Percentiles rank a stretch among this genome's conserved stretches.
phyloP scores from a whole-genome alignment of 2,888 invertebrate species.

The Mesopsocus fuscifrons region DNA sequence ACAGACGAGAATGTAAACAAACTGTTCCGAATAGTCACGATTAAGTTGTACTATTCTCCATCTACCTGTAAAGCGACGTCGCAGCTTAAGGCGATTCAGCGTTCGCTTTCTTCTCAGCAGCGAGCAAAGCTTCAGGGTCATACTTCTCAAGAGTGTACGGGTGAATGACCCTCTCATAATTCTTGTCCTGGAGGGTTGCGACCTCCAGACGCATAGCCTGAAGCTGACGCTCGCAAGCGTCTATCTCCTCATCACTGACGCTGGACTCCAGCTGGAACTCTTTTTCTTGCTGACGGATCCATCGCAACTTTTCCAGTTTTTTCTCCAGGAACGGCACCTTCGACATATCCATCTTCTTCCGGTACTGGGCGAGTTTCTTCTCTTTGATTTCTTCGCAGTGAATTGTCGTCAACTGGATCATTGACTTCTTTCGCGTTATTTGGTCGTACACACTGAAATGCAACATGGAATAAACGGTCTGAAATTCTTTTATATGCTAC shows the following conservation, averaged over 20 bases:
- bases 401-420: slow-evolving; percentile 48
- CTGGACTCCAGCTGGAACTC: slow-evolving; percentile 43
- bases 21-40: too few relatives aligned
- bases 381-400: slow-evolving; percentile 49
- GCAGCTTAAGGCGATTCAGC: too few relatives aligned
- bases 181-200: not conserved
- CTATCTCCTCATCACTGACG: slow-evolving; percentile 46
- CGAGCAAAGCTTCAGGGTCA: not conserved
- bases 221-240: slow-evolving; percentile 31
- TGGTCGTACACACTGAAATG: slow-evolving; percentile 31
- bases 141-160: not conserved
- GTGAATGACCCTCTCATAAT: slow-evolving; percentile 1
- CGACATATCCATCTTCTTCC: slow-evolving; percentile 42
- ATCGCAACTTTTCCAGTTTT: slow-evolving; percentile 48
- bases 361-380: slow-evolving; percentile 43
- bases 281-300: slow-evolving; percentile 55
- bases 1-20: too few relatives aligned
- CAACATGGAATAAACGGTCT: slow-evolving; percentile 9
- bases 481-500: too few relatives aligned
- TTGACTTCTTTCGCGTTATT: slow-evolving; percentile 48
- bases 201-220: not conserved
- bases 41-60: too few relatives aligned
- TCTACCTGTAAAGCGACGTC: too few relatives aligned
- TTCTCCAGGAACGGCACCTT: slow-evolving; percentile 53
- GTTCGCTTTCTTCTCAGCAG: not conserved